Conservation (phyloP, 1,140 invertebrate genomes). For the Ruditapes philippinarum region DNA sequence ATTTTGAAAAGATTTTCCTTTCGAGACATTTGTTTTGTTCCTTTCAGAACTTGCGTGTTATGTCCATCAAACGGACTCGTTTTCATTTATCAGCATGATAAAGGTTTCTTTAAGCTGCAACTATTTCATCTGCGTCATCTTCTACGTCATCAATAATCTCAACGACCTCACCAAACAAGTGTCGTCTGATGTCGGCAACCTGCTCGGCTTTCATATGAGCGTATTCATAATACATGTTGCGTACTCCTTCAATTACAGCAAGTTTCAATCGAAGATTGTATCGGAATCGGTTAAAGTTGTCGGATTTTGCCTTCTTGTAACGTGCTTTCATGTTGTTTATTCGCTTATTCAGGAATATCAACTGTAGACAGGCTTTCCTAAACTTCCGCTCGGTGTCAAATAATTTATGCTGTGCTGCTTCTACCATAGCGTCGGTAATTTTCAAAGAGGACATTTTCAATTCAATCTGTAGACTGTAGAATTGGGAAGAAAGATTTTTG, state of each 20-base stretch:
- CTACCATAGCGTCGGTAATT: not conserved
- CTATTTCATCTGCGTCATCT: not conserved
- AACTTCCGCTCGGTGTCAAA: conserved; percentile 63
- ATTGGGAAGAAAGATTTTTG: not conserved
- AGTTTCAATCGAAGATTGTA: conserved; percentile 68
- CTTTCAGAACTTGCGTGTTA: not conserved
- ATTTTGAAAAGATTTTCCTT: not conserved
- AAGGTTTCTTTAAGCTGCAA: not conserved
- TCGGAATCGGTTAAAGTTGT: conserved; percentile 61
- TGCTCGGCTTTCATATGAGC: conserved; percentile 67
- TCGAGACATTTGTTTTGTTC: not conserved
- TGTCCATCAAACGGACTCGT: not conserved
- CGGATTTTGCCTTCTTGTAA: conserved; percentile 63
- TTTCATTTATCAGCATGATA: not conserved
- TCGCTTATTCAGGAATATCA: conserved; percentile 61
- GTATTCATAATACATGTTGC: conserved; percentile 74
- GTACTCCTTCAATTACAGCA: conserved; percentile 68
- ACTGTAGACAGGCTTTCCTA: conserved; percentile 63
- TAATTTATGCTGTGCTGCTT: not conserved
- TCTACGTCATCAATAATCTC: conserved; percentile 6
- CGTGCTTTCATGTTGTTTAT: conserved; percentile 53
- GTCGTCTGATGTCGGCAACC: conserved; percentile 53
- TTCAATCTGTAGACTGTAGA: not conserved
- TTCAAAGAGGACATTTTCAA: not conserved
- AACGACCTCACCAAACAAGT: conserved; percentile 50